These are phyloP conservation scores for Lysiphlebus fabarum DNA, from an alignment of 1,140 invertebrate genomes.

Conservation along the genomic window DNA sequence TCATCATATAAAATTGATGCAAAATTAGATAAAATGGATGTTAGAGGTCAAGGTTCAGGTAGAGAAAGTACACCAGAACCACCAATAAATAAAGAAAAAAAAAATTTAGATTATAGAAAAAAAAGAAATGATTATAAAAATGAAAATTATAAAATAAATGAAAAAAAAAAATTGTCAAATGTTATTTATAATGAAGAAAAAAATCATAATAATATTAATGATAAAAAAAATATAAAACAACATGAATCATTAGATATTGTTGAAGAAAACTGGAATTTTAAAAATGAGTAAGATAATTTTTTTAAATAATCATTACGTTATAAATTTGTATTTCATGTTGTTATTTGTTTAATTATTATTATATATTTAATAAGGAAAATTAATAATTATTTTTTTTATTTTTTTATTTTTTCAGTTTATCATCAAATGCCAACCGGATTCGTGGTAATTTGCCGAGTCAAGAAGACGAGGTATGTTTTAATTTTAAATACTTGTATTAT, in stretches of 20 bases:
- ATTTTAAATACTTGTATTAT: background rate
- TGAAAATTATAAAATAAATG: conserved; percentile 20
- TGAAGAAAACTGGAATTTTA: conserved; percentile 35
- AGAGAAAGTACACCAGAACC: conserved; percentile 58
- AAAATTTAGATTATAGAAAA: conserved; percentile 32
- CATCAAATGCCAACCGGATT: conserved; percentile 1
- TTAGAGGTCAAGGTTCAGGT: conserved; percentile 58
- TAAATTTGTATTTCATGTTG: too few relatives aligned
- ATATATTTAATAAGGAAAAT: too few relatives aligned
- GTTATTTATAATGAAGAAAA: conserved; percentile 25
- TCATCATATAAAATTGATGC: conserved; percentile 19
- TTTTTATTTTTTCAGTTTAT: conserved; percentile 26
- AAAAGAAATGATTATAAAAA: conserved; percentile 26
- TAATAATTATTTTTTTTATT: too few relatives aligned
- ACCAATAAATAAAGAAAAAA: conserved; percentile 28
- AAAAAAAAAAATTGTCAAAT: conserved; percentile 20
- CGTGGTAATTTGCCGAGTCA: conserved; percentile 23
- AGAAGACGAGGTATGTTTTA: conserved; percentile 33
- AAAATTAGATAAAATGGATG: conserved; percentile 7
- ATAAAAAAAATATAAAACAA: conserved; percentile 20
- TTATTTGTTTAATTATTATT: background rate
- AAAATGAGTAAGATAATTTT: conserved; percentile 16
- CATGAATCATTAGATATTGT: conserved; percentile 27
- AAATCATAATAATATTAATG: too few relatives aligned
- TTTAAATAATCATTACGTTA: background rate